Conservation (phyloP, 2,888 invertebrate species). For the Sminthurinus aureus region DNA sequence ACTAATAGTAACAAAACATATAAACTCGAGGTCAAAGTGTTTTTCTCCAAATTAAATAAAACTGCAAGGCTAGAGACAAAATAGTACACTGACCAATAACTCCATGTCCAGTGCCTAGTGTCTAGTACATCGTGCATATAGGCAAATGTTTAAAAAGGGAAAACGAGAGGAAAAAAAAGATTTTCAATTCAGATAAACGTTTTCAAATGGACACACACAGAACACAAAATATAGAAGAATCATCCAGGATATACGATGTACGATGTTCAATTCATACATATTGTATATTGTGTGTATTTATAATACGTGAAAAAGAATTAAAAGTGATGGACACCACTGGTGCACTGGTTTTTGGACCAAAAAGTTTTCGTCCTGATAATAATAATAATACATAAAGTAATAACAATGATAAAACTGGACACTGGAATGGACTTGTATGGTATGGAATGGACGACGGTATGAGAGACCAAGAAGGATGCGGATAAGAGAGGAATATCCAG, state of each 20-base stretch:
- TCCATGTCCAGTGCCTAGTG: neutral
- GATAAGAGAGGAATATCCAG: neutral
- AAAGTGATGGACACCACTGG: constrained; percentile 5
- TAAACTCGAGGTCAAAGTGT: neutral
- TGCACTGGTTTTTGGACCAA: neutral
- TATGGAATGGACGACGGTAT: too few relatives aligned
- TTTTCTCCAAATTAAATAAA: constrained; percentile 20
- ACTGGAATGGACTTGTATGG: too few relatives aligned
- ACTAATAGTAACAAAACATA: neutral
- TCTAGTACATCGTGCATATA: neutral
- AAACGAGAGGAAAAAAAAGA: neutral
- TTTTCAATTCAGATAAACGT: neutral
- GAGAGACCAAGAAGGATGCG: too few relatives aligned
- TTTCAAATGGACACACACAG: constrained; percentile 6
- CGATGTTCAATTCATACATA: too few relatives aligned
- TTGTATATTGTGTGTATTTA: neutral
- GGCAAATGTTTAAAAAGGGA: constrained; percentile 13
- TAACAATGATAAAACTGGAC: neutral
- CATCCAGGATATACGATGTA: neutral
- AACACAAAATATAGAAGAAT: neutral
- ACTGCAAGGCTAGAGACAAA: constrained; percentile 7
- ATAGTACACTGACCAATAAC: neutral
- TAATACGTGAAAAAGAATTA: neutral
- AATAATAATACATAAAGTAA: neutral
- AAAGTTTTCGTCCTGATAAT: neutral